Base-by-base conservation (phyloP, 2,797 vertebrate species). In the Sebastes vulpes region DNA sequence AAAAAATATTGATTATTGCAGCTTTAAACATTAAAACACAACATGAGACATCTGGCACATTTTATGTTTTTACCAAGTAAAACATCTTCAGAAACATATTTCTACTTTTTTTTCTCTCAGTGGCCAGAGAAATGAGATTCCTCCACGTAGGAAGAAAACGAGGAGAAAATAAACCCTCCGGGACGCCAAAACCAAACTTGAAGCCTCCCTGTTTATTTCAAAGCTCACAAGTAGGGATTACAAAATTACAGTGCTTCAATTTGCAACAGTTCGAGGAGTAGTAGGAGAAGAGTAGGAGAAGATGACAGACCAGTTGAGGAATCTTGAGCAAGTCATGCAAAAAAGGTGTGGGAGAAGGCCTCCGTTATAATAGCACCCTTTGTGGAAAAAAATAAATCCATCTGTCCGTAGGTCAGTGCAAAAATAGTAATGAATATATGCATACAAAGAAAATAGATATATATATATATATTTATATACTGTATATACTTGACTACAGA, bases 291-390 rank as follows among this genome's bases (percentile, higher is more conserved):
- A 92, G 76, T 81, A 83, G 84, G 84, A 94, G 85, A 46, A 92
- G 87, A 90, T 82, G 83, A 92, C 90, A 92, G 92, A 94, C 88
- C 72, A 82, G 78, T 89, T 78, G 81, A 93, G 92, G 91, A 92
- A 85, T 89, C 89, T 89, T 92, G 77, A 96, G 93, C 93, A 93
- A 94, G 90, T 95, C 95, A 96, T 96, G 95, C 95, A 95, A 94
- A 94, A 95, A 95, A 95, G 91, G 93, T 94, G 95, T 94, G 93
- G 93, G 95, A 95, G 93, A 96, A 97, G 96, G 95, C 96, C 94
- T 95, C 95, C 93, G 50, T 91, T 94, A 93, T 93, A 91, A 92
- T 97, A 97, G 96, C 96, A 97, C 96, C 96, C 94, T 96, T 95
- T 96, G 95, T 95, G 93, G 93, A 92, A 92, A 95, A 92, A 94